Evolutionary conservation across 2,888 invertebrate genomes (phyloP).

Genomic region (Acrocera orbiculus): DNA sequence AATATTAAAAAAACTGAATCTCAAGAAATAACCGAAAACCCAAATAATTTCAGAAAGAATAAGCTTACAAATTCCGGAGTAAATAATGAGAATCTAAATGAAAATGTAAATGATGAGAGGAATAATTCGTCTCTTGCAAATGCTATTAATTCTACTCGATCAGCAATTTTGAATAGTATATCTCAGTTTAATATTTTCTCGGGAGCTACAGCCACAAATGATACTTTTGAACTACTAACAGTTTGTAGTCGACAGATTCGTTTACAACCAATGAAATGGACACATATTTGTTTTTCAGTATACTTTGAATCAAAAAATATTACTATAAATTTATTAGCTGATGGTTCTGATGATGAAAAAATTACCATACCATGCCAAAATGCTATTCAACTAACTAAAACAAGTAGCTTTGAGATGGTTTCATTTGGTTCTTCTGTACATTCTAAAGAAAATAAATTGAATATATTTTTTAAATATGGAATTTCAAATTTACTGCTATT

Average conservation of each 20-base stretch:
- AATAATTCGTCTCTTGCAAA: no score
- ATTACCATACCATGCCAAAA: conserved; percentile 23
- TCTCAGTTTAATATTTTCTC: conserved; percentile 25
- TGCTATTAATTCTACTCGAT: no score
- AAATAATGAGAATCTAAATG: no score
- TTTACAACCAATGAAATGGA: conserved; percentile 24
- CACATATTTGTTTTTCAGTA: conserved; percentile 24
- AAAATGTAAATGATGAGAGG: no score
- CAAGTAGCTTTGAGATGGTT: background rate
- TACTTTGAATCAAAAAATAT: conserved; percentile 18
- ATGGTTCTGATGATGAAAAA: conserved; percentile 23
- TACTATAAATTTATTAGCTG: conserved; percentile 19
- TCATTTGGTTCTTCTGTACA: no score
- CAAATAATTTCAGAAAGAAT: no score
- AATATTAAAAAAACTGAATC: background rate
- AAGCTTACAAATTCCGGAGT: no score
- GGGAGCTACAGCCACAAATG: conserved; percentile 14
- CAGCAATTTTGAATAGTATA: conserved; percentile 25
- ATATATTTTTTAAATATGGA: conserved; percentile 14
- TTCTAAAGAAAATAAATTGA: no score
- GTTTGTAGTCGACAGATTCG: conserved; percentile 21
- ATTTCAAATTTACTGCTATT: conserved; percentile 28
- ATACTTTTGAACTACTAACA: conserved; percentile 19
- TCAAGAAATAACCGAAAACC: no score
- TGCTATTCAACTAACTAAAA: background rate